Evolutionary conservation across 1,140 invertebrate species (phyloP), one percentile per base, ranked within the genome.

Genomic region (Zaprionus ghesquierei): DNA sequence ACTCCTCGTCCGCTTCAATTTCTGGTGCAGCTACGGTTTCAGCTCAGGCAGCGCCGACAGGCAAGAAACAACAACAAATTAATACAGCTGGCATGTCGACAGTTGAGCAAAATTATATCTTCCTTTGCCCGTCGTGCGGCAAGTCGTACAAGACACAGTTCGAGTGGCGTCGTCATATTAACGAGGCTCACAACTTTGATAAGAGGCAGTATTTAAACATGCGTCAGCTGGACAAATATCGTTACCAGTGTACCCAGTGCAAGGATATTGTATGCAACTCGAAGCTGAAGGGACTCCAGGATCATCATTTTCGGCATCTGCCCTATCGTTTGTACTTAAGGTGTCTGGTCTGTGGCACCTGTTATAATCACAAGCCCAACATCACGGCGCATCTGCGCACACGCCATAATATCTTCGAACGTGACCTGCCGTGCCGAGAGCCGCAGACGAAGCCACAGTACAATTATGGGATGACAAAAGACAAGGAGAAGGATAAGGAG

Each of bases 291-390:
- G 90, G 86, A 3, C 54, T 91, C 12, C 90, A 91, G 64, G 90
- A 91, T 71, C 90, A 91, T 54, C 90, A 91, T 41, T 91, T 91
- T 31, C 80, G 90, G 0, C 90, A 91, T 69, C 55, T 91, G 33
- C 82, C 90, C 6, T 91, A 79, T 44, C 75, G 84, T 5, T 46
- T 90, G 27, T 91, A 91, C 59, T 51, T 91, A 0, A 91, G 91
- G 73, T 91, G 90, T 54, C 69, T 90, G 1, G 66, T 91, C 6
- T 91, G 90, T 23, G 87, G 90, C 56, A 91, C 90, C 13, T 90
- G 86, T 46, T 91, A 91, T n/a, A 91, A 91, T 59, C 90, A 91
- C 50, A 91, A 91, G 55, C 90, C 90, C 1, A 91, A 91, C 58
- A 91, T 91, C 33, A 77, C 90, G 0, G 81, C 82, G 0, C 90